phyloP scores from a whole-genome alignment of 2,113 vertebrate species.

The Ctenodactylus gundi region DNA sequence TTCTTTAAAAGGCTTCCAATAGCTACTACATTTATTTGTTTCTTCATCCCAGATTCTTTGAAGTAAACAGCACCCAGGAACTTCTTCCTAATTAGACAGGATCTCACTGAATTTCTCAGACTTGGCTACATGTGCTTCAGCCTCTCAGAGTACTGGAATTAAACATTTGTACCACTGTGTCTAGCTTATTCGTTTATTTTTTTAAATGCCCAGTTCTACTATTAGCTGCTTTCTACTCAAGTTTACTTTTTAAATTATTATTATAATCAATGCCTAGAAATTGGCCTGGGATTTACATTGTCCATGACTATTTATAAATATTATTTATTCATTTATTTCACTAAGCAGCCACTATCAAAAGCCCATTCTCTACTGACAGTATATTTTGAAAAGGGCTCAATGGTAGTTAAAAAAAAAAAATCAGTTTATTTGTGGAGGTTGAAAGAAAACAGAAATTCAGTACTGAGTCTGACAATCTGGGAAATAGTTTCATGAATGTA shows the following conservation, averaged over 20 bases:
- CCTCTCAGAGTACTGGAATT: not conserved
- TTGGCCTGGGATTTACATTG: not conserved
- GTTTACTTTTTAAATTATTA: constrained; percentile 19
- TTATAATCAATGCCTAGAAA: not conserved
- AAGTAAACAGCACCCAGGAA: not conserved
- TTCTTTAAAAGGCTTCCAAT: not conserved
- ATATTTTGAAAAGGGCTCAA: not conserved
- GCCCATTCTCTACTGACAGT: not conserved
- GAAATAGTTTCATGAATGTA: not conserved
- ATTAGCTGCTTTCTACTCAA: not conserved
- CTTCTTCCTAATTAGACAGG: not conserved
- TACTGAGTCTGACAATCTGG: not conserved
- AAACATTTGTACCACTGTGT: not conserved
- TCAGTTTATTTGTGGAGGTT: not conserved
- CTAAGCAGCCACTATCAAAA: not conserved
- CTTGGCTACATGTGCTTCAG: not conserved
- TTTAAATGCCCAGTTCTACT: not conserved
- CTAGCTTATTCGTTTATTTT: not conserved
- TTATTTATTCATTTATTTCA: not conserved
- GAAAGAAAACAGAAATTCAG: not conserved
- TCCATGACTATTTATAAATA: not conserved
- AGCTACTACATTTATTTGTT: not conserved
- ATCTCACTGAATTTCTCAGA: not conserved
- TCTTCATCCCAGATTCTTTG: not conserved
- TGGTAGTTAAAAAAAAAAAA: not conserved